These are phyloP conservation scores for Eulemur albifrons DNA, from an alignment of 2,797 vertebrate genomes.

Conservation along the genomic window DNA sequence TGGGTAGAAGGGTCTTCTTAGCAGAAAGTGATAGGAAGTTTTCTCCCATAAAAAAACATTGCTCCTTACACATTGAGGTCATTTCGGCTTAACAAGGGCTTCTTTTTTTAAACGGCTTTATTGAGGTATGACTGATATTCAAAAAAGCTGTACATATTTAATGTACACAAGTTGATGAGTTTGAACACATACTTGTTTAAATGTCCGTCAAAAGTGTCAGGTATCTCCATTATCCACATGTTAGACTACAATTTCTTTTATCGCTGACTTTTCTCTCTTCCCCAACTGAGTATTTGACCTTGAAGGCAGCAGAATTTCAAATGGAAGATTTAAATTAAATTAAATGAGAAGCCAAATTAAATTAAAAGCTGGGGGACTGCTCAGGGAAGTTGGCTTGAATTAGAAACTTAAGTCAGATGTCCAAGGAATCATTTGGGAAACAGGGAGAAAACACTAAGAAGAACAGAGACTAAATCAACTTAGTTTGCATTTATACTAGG, in stretches of 20 bases:
- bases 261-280: not conserved
- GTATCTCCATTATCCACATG: not conserved
- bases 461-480: not conserved
- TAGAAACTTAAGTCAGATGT: not conserved
- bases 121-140: not conserved
- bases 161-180: not conserved
- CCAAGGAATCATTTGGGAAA: not conserved
- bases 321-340: conserved; percentile 39
- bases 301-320: not conserved
- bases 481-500: not conserved
- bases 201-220: not conserved
- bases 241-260: not conserved
- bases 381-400: not conserved
- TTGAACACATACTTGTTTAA: not conserved
- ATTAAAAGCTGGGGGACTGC: not conserved
- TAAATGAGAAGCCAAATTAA: not conserved
- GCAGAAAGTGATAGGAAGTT: not conserved
- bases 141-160: not conserved
- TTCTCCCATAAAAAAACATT: not conserved
- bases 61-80: not conserved
- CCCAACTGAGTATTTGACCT: not conserved
- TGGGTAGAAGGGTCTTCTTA: not conserved
- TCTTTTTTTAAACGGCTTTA: not conserved
- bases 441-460: not conserved
- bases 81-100: not conserved